phyloP scores from a whole-genome alignment of 2,888 invertebrate species.

The Seladonia tumulorum region DNA sequence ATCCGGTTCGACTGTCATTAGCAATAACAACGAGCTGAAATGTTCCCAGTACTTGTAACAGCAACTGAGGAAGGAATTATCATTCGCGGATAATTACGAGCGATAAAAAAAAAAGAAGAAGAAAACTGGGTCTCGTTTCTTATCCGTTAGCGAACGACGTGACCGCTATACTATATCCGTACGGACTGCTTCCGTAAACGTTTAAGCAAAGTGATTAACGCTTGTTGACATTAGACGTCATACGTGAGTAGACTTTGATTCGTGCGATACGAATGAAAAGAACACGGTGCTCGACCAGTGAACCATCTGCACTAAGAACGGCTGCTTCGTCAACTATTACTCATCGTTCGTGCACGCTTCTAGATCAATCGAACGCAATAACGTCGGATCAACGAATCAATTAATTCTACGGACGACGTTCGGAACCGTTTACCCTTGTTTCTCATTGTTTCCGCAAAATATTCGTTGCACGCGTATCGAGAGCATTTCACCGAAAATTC shows the following conservation, averaged over 20 bases:
- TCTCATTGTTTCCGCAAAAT: neutral
- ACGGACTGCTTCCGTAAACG: neutral
- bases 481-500: neutral
- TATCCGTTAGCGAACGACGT: neutral
- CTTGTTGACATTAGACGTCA: constrained; percentile 10
- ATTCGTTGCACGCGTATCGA: neutral
- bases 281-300: constrained; percentile 17
- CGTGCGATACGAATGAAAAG: constrained; percentile 1
- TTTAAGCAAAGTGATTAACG: constrained; percentile 17
- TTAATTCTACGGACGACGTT: neutral
- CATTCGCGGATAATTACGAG: neutral
- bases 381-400: neutral
- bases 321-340: neutral
- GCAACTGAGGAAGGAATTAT: neutral
- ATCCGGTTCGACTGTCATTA: neutral
- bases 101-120: neutral
- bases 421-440: constrained; percentile 4
- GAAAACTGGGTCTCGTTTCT: neutral
- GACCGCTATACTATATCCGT: neutral
- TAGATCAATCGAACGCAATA: constrained; percentile 4
- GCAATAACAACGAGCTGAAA: neutral
- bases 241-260: constrained; percentile 18
- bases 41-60: neutral
- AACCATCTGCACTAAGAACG: constrained; percentile 6
- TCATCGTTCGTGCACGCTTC: neutral